Percentiles rank a stretch among this genome's conserved stretches.
Conservation (phyloP, 2,797 vertebrate species). For the Scyliorhinus canicula region DNA sequence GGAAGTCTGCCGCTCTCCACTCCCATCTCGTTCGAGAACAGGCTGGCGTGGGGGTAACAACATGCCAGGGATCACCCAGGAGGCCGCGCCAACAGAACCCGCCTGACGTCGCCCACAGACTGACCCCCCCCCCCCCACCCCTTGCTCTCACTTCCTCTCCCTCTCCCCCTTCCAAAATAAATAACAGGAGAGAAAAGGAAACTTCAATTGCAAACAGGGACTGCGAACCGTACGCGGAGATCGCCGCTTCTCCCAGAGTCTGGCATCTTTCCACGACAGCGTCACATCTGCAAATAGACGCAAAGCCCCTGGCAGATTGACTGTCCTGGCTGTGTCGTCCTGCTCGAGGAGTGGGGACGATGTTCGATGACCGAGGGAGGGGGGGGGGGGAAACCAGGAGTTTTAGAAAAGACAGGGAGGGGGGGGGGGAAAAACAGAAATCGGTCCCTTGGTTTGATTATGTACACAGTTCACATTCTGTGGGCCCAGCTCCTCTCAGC, state of each 20-base stretch:
- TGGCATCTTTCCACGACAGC: neutral
- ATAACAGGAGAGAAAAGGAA: neutral
- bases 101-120: neutral
- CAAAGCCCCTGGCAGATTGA: neutral
- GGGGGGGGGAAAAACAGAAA: neutral
- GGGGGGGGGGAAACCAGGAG: neutral
- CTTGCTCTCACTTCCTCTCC: neutral
- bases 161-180: neutral
- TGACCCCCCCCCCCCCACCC: neutral
- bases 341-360: neutral
- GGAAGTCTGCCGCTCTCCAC: neutral
- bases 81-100: neutral
- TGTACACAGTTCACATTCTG: neutral
- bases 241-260: neutral
- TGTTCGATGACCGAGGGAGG: neutral
- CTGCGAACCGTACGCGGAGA: neutral
- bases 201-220: too few relatives aligned
- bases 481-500: conserved; percentile 47
- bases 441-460: neutral
- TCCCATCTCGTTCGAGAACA: neutral
- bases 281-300: neutral
- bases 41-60: too few relatives aligned
- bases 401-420: too few relatives aligned
- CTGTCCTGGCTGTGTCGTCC: neutral
- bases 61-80: neutral